phyloP scores from a whole-genome alignment of 2,113 vertebrate species.

The Barnardius zonarius region DNA sequence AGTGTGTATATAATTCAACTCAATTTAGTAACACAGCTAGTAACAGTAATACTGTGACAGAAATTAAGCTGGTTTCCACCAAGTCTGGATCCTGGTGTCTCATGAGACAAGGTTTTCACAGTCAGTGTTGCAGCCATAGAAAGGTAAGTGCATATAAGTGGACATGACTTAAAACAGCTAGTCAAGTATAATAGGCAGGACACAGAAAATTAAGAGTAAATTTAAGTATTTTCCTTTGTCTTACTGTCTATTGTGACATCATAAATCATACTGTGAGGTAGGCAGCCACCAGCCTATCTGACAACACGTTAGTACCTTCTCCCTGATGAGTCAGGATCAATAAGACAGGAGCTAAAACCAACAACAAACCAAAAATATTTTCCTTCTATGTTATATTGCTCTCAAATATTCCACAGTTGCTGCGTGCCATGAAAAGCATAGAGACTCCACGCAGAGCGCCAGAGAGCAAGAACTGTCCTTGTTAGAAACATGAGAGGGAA shows the following conservation, averaged over 20 bases:
- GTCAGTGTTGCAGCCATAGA: accelerated
- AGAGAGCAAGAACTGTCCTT: not conserved
- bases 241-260: not conserved
- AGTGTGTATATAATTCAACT: not conserved
- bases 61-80: not conserved
- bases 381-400: not conserved
- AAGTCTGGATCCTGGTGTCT: not conserved
- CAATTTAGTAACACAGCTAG: not conserved
- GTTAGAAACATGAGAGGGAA: accelerated
- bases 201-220: not conserved
- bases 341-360: not conserved
- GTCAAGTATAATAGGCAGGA: not conserved
- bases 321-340: not conserved
- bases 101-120: not conserved
- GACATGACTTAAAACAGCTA: not conserved
- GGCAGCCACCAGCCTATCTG: not conserved
- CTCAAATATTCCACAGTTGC: not conserved
- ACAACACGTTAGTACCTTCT: not conserved
- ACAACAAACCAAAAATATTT: not conserved
- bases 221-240: not conserved
- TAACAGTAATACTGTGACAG: not conserved
- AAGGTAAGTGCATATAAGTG: accelerated
- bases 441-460: not conserved
- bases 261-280: not conserved
- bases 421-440: not conserved